Evolutionary conservation across 2,797 vertebrate genomes (phyloP), one percentile per base, ranked within the genome.

Genomic region (Melanotaenia nigrans): DNA sequence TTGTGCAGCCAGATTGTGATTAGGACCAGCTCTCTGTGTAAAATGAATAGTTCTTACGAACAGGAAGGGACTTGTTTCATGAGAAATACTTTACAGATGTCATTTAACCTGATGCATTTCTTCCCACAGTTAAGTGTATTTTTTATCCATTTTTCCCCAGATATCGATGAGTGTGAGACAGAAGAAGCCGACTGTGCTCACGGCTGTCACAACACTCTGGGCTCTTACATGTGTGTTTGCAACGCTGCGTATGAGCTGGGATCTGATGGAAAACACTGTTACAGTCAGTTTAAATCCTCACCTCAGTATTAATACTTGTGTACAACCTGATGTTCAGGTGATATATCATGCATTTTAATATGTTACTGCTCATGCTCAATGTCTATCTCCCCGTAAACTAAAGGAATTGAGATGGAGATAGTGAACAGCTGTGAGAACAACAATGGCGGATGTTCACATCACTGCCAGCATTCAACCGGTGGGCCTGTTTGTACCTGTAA

Each of bases 351-450:
- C 3, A 30, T 22, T 3, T n/a, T n/a, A 9, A 30, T 9, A 8
- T 61, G 58, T 72, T 0, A 28, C 5, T 8, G 1, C 1, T 63
- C 61, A 38, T 8, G 59, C 45, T 24, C 3, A 16, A 11, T 22
- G 13, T 22, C 57, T 22, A 42, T 75, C 20, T 68, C 40, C 9
- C 42, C 69, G 13, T 78, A 59, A 62, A 68, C 51, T 47, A 7
- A 14, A 99, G 97, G 96, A 42, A 98, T 99, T 10, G 97, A 97
- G 87, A 98, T 99, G 97, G 98, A 99, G 91, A 96, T 99, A 0
- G 96, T 99, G 47, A 97, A 98, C 92, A 97, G 97, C 89, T 99
- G 98, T 0, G 97, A 97, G 80, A 82, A 77, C 45, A 85, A 83
- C 90, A 98, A 98, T 0, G 97, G 97, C 0, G 97, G 96, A 78